Evolutionary conservation across 2,888 invertebrate species (phyloP), one percentile per base, ranked within the genome.

Genomic region (Choreutis nemorana): DNA sequence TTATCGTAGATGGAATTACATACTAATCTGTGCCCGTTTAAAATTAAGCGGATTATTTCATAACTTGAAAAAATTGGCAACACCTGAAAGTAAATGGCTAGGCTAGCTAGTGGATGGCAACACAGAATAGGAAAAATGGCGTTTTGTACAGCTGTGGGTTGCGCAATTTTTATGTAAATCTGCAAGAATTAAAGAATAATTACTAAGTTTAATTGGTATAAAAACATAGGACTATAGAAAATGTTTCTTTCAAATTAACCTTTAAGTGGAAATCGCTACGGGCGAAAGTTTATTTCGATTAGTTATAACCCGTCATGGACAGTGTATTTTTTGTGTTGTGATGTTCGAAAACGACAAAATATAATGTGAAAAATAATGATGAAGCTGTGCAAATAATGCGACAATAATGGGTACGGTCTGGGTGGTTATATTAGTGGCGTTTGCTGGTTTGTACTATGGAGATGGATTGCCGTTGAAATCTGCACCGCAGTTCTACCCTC

Each of bases 101-200:
- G n/a, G n/a, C n/a, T n/a, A n/a, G n/a, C n/a, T n/a, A n/a, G n/a
- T n/a, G n/a, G n/a, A 14, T n/a, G 41, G 54, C 47, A 70, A 59
- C 61, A 62, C 51, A 44, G 35, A 51, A 47, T 50, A 48, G 56
- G 51, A 65, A 75, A 72, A 72, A 77, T 77, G 71, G 77, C 63
- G 78, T 73, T 72, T 60, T 54, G 50, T 68, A 71, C 73, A 77
- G 75, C 72, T 77, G 75, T 63, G 61, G 72, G 70, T 77, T 78
- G 78, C 78, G 78, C 78, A 78, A 78, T 77, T 77, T 75, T 62
- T 58, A 66, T 67, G 64, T 75, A 75, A 75, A 73, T 71, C 62
- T 66, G 59, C 60, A 59, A 55, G 51, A 63, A 70, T 64, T 62
- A 56, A 57, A 53, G 45, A 56, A 49, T 44, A 44, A 59, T 58